A percentile compares a stretch with the other conserved stretches of the same genome.
Evolutionary conservation across 2,888 invertebrate species (phyloP).

Genomic region (Camponotus fellah): DNA sequence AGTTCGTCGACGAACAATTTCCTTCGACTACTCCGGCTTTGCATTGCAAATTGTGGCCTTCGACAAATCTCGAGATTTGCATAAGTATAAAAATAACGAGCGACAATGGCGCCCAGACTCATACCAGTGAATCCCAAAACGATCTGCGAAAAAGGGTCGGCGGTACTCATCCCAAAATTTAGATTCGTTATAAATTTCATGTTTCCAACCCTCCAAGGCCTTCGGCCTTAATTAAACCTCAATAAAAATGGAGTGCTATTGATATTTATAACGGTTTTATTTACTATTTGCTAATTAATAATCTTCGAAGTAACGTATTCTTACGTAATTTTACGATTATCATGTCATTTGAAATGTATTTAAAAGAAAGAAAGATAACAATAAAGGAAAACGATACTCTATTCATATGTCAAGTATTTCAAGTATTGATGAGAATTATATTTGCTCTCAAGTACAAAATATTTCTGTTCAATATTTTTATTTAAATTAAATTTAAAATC

Average conservation of each 20-base stretch:
- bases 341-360: not conserved
- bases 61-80: constrained; percentile 49
- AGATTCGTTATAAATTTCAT: constrained; percentile 61
- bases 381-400: not conserved
- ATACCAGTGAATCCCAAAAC: constrained; percentile 12
- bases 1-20: constrained; percentile 34
- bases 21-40: constrained; percentile 33
- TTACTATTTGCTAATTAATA: constrained; percentile 26
- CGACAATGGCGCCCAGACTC: constrained; percentile 26
- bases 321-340: not conserved
- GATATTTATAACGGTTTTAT: constrained; percentile 53
- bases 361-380: not conserved
- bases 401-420: not conserved
- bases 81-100: constrained; percentile 61
- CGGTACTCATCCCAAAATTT: constrained; percentile 55
- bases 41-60: constrained; percentile 49
- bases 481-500: not conserved
- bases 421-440: not conserved
- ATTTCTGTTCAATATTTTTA: not conserved
- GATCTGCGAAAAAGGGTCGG: constrained; percentile 24
- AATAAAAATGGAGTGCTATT: constrained; percentile 11
- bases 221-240: constrained; percentile 64
- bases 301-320: not conserved
- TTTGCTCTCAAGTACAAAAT: not conserved
- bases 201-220: constrained; percentile 33